Conservation (phyloP, 2,113 vertebrate species). For the Lampris incognitus region DNA sequence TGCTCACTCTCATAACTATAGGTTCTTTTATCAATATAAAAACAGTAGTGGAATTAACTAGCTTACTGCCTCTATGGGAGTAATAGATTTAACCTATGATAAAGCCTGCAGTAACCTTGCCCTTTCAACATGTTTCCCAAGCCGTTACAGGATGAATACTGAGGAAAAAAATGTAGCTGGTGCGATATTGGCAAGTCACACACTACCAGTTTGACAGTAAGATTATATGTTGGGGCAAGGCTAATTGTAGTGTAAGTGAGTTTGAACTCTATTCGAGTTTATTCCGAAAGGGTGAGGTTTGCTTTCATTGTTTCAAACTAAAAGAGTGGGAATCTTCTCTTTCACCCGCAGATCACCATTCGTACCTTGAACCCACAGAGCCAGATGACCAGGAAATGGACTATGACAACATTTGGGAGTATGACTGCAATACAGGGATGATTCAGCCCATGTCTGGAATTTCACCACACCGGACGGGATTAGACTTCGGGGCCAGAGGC, state of each 20-base stretch:
- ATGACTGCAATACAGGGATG: slow-evolving; percentile 75
- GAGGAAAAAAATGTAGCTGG: slow-evolving; percentile 3
- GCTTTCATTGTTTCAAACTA: slow-evolving; percentile 46
- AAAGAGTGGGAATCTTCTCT: slow-evolving; percentile 56
- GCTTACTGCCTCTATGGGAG: background rate
- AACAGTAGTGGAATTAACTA: background rate
- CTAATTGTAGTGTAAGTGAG: slow-evolving; percentile 8
- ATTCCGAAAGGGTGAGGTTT: slow-evolving; percentile 34
- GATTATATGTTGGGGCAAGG: slow-evolving; percentile 33
- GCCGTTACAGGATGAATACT: background rate
- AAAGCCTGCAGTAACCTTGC: background rate
- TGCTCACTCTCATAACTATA: background rate
- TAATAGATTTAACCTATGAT: background rate
- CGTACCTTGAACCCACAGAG: slow-evolving; percentile 79
- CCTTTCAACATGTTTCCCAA: background rate
- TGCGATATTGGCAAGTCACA: slow-evolving; percentile 25
- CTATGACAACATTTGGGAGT: slow-evolving; percentile 88
- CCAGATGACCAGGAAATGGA: slow-evolving; percentile 85
- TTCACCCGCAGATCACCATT: slow-evolving; percentile 70
- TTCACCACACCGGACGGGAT: slow-evolving; percentile 80
- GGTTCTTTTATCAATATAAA: slow-evolving; percentile 19
- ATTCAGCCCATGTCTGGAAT: slow-evolving; percentile 79
- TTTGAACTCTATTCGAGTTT: slow-evolving; percentile 26
- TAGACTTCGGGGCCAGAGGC: slow-evolving; percentile 76
- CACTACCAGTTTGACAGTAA: slow-evolving; percentile 48